Conservation (phyloP, 2,113 vertebrate species). For the Cettia cetti region DNA sequence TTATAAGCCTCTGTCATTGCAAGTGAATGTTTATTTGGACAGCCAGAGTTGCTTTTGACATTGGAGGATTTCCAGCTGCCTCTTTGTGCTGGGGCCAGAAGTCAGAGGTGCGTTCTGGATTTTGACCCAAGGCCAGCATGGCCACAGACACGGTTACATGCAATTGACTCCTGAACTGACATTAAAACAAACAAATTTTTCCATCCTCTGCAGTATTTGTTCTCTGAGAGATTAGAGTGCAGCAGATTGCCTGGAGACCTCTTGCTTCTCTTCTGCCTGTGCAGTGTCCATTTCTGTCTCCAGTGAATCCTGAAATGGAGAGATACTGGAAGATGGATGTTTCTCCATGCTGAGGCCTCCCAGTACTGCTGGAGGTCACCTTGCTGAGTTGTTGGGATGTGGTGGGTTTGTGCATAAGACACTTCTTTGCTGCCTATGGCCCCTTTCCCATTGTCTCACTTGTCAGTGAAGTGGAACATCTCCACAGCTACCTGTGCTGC, state of each 20-base stretch:
- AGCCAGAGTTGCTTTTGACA: neutral
- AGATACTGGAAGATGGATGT: neutral
- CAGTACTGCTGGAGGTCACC: fast-evolving
- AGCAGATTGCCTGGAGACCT: neutral
- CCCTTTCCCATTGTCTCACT: fast-evolving
- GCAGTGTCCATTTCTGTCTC: neutral
- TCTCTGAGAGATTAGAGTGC: neutral
- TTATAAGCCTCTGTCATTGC: fast-evolving
- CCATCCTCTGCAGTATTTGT: neutral
- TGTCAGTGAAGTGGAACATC: neutral
- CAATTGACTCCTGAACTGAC: neutral
- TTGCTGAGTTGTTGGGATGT: neutral
- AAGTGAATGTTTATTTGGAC: neutral
- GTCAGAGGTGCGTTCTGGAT: neutral
- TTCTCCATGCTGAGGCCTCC: neutral
- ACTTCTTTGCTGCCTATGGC: neutral
- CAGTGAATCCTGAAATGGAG: neutral
- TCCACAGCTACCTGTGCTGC: neutral
- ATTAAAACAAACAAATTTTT: neutral
- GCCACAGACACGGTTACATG: neutral
- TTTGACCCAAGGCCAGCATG: neutral
- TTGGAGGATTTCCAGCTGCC: neutral
- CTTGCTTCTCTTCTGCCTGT: neutral
- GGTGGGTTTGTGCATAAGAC: neutral
- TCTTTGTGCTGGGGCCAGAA: neutral